phyloP scores from a whole-genome alignment of 2,888 invertebrate species.

The Philhelius pedissequus region DNA sequence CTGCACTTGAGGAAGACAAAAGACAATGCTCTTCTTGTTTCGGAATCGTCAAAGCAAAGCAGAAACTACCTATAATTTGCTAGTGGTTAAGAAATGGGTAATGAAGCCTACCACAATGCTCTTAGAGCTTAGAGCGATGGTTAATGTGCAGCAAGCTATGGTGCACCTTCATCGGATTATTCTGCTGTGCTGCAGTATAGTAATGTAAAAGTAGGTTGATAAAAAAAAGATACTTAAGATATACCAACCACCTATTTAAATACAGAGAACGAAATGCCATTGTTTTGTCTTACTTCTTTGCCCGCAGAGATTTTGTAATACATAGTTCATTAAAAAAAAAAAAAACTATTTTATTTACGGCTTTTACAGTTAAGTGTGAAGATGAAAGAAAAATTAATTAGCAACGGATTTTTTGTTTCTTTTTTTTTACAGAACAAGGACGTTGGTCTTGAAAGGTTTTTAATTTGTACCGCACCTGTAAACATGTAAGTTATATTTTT shows the following conservation, averaged over 20 bases:
- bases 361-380: conserved; percentile 52
- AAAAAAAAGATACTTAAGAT: conserved; percentile 26
- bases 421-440: conserved; percentile 60
- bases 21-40: conserved; percentile 58
- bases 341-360: conserved; percentile 37
- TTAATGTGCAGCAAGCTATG: conserved; percentile 31
- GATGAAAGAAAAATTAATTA: conserved; percentile 47
- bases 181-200: not conserved
- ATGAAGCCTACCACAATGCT: conserved; percentile 44
- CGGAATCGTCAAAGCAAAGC: conserved; percentile 51
- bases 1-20: conserved; percentile 42
- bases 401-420: conserved; percentile 15
- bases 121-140: conserved; percentile 17
- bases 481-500: conserved; percentile 46
- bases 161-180: conserved; percentile 51
- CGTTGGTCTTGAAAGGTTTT: conserved; percentile 53
- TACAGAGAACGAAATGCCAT: conserved; percentile 15
- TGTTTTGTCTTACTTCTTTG: conserved; percentile 24
- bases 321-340: conserved; percentile 56
- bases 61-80: conserved; percentile 19
- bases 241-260: no score
- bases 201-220: conserved; percentile 55
- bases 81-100: conserved; percentile 30
- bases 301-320: conserved; percentile 50
- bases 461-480: conserved; percentile 36